Conservation (phyloP, 1,140 invertebrate species). For the Zaprionus africanus region DNA sequence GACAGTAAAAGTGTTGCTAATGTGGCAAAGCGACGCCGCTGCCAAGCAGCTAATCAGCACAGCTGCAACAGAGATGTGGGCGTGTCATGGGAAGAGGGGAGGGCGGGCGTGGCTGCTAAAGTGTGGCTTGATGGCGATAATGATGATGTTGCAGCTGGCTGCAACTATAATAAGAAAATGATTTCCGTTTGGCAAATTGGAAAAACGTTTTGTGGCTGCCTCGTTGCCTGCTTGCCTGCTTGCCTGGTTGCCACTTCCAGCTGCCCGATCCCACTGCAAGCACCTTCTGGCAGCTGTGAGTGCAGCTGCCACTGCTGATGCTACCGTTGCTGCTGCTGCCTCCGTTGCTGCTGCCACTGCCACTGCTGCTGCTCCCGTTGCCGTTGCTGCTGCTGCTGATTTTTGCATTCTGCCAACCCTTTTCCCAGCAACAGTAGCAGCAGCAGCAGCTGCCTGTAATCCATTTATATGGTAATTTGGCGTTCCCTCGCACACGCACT, state of each 20-base stretch:
- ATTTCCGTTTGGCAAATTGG: slow-evolving; percentile 82
- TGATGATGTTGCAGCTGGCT: slow-evolving; percentile 49
- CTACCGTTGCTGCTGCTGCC: slow-evolving; percentile 22
- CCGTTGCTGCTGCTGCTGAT: slow-evolving; percentile 26
- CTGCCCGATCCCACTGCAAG: not conserved
- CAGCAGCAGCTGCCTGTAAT: slow-evolving; percentile 54
- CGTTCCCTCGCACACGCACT: slow-evolving; percentile 35
- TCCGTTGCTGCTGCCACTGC: slow-evolving; percentile 13
- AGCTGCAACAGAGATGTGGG: slow-evolving; percentile 27
- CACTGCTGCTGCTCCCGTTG: no score
- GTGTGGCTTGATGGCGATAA: slow-evolving; percentile 23
- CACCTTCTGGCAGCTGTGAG: not conserved
- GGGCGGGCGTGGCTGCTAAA: not conserved
- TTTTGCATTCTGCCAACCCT: slow-evolving; percentile 35
- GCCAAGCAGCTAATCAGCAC: slow-evolving; percentile 63
- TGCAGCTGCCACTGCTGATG: not conserved
- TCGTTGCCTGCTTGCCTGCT: slow-evolving; percentile 17
- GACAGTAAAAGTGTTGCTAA: slow-evolving; percentile 74
- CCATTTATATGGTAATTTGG: slow-evolving; percentile 81
- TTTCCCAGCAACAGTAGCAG: slow-evolving; percentile 10
- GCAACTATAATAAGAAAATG: slow-evolving; percentile 82
- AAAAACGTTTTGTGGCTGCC: slow-evolving; percentile 73
- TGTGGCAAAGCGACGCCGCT: slow-evolving; percentile 58
- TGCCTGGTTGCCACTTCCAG: slow-evolving; percentile 6
- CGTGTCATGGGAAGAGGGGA: not conserved